Evolutionary conservation across 2,888 invertebrate species (phyloP).

Genomic region (Drosophila demipolita): DNA sequence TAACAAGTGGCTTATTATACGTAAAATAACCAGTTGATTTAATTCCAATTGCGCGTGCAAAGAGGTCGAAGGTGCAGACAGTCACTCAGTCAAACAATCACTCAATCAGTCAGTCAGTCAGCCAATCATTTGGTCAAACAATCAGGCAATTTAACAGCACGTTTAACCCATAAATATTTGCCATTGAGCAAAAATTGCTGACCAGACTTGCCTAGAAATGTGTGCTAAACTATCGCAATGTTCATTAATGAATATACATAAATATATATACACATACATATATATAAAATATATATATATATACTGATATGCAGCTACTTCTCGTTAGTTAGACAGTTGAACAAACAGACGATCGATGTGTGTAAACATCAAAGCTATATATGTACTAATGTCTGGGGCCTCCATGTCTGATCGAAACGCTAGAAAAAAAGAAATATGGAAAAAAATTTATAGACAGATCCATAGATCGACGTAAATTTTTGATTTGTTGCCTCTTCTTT

Average conservation of each 20-base stretch:
- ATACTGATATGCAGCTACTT: slow-evolving; percentile 4
- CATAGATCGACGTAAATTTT: slow-evolving; percentile 41
- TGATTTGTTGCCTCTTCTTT: slow-evolving; percentile 52
- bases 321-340: slow-evolving; percentile 38
- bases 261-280: neutral
- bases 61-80: neutral
- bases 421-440: neutral
- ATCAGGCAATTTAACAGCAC: slow-evolving; percentile 37
- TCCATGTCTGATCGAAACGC: slow-evolving; percentile 56
- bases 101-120: neutral
- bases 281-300: neutral
- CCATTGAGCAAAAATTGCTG: slow-evolving; percentile 38
- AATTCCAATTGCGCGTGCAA: slow-evolving; percentile 33
- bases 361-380: slow-evolving; percentile 68
- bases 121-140: neutral
- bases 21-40: slow-evolving; percentile 12
- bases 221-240: slow-evolving; percentile 65
- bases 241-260: slow-evolving; percentile 4
- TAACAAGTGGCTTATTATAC: slow-evolving; percentile 3
- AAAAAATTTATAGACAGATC: slow-evolving; percentile 17
- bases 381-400: slow-evolving; percentile 47
- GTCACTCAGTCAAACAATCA: neutral
- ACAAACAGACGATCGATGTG: slow-evolving; percentile 33
- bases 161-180: slow-evolving; percentile 46
- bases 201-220: slow-evolving; percentile 59